Evolutionary conservation across 2,888 invertebrate genomes (phyloP).

Genomic region (Bombylius discolor): DNA sequence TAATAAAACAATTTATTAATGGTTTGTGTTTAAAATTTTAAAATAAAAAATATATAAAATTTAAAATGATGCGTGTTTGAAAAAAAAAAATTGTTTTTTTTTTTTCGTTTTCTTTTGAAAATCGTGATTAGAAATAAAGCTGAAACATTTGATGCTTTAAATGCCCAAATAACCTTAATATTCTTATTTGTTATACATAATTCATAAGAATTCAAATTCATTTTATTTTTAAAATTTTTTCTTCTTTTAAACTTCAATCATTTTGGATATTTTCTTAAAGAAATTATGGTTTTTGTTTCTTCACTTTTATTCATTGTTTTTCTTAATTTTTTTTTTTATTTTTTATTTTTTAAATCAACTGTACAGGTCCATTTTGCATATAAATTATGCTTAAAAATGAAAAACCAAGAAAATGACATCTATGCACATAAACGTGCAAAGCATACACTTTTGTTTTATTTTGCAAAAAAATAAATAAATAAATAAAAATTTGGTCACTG

Average conservation of each 20-base stretch:
- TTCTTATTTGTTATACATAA: not conserved
- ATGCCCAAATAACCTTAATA: too few species aligned
- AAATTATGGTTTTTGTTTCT: not conserved
- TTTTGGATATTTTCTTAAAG: not conserved
- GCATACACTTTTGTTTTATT: not conserved
- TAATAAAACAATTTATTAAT: too few species aligned
- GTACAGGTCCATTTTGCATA: not conserved
- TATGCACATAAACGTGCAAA: not conserved
- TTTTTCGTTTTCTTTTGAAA: not conserved
- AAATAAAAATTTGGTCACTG: not conserved
- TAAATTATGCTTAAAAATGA: not conserved
- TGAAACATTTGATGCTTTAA: too few species aligned
- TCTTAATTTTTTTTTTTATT: not conserved
- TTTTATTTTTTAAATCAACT: not conserved
- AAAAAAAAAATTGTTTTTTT: too few species aligned
- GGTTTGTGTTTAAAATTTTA: too few species aligned
- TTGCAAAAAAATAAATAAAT: not conserved
- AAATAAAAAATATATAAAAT: too few species aligned
- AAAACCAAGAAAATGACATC: not conserved
- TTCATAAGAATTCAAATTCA: not conserved
- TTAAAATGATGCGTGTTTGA: too few species aligned
- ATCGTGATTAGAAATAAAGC: not conserved
- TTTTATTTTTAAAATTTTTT: not conserved
- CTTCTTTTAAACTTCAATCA: not conserved
- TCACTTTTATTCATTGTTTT: not conserved